A percentile compares a stretch with the other conserved stretches of the same genome.
phyloP scores from a whole-genome alignment of 1,140 invertebrate species.

The Brachionus plicatilis region DNA sequence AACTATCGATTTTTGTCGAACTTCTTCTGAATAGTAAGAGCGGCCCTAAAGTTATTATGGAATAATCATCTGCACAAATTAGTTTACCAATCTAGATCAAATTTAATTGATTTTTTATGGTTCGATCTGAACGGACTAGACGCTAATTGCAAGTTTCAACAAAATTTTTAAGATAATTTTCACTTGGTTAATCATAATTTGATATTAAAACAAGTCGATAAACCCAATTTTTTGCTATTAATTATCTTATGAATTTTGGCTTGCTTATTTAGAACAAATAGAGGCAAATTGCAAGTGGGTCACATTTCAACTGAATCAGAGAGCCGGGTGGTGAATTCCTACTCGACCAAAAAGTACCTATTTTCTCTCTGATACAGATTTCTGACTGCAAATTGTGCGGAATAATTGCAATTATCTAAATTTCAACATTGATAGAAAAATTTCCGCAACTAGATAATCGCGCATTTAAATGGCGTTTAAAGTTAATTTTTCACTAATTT shows the following conservation, averaged over 20 bases:
- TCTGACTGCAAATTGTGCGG: neutral
- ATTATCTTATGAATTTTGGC: neutral
- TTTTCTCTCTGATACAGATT: neutral
- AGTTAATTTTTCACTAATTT: no score
- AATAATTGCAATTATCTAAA: neutral
- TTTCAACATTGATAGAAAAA: neutral
- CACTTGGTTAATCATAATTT: constrained; percentile 1
- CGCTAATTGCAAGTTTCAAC: neutral
- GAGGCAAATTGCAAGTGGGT: neutral
- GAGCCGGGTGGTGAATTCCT: neutral
- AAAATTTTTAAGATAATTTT: neutral
- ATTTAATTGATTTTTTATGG: neutral
- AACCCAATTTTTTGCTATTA: neutral
- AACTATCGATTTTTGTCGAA: neutral
- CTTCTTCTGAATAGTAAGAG: neutral
- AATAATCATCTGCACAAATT: neutral
- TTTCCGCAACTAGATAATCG: neutral
- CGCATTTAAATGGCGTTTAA: neutral
- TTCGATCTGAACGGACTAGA: neutral
- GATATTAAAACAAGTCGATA: neutral
- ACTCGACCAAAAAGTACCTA: neutral
- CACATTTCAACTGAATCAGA: neutral
- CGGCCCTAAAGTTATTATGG: neutral
- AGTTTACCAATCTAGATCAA: neutral
- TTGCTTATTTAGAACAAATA: neutral